These are phyloP conservation scores for Mormoops blainvillei DNA, from an alignment of 2,113 vertebrate genomes.

Conservation along the genomic window DNA sequence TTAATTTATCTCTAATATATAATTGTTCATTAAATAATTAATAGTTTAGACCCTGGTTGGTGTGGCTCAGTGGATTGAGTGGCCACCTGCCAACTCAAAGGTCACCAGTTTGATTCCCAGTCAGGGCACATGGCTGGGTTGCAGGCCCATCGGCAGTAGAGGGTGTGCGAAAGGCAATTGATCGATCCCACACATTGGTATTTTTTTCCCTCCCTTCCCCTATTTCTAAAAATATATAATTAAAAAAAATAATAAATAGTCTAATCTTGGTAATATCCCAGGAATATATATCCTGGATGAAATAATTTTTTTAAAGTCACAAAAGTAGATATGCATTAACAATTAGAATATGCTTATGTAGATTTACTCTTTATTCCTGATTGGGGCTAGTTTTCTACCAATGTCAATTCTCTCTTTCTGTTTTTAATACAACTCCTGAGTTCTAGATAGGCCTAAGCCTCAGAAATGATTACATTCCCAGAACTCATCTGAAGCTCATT, in stretches of 20 bases:
- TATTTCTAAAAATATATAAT: too few relatives aligned
- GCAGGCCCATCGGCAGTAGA: accelerated
- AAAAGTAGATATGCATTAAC: background rate
- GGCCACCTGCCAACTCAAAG: too few relatives aligned
- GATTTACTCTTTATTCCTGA: background rate
- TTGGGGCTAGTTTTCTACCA: background rate
- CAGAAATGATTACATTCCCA: background rate
- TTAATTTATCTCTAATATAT: background rate
- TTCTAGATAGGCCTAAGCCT: background rate
- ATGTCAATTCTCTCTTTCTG: background rate
- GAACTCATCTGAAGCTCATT: background rate
- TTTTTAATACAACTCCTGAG: background rate
- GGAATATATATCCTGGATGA: background rate
- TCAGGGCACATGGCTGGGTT: too few relatives aligned
- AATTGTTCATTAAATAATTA: background rate
- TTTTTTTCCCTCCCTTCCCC: too few relatives aligned
- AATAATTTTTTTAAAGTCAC: background rate
- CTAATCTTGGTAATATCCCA: background rate
- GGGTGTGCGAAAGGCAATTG: too few relatives aligned
- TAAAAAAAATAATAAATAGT: background rate
- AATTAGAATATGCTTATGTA: background rate
- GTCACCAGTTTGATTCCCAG: too few relatives aligned
- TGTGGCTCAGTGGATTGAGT: too few relatives aligned
- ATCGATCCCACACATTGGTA: too few relatives aligned
- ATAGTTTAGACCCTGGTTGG: background rate